Base-by-base conservation (phyloP, 2,797 vertebrate species). In the Iguana delicatissima region DNA sequence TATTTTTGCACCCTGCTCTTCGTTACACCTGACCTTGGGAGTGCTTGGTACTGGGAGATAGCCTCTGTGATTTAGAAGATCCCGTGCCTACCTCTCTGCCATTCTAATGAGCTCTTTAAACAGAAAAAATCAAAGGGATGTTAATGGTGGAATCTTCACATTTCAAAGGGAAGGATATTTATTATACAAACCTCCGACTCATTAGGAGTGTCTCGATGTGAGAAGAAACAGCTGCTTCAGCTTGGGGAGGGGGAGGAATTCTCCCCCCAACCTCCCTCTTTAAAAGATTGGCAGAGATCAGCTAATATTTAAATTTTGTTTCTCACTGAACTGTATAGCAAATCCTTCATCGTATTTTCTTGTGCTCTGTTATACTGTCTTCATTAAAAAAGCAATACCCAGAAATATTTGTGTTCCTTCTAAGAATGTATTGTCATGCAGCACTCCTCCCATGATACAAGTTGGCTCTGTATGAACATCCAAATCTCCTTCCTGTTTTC, bases 151-250 rank as follows among this genome's bases (percentile, higher is more conserved):
- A 93, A 96, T 96, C 96, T 95, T 95, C 92, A 94, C 94, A 95
- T 97, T 97, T 97, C 96, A 97, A 96, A 96, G 95, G 95, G 88
- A 84, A 95, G 92, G 91, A 7, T 96, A 95, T 96, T 96, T 96
- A 93, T 97, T 97, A 94, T 95, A 96, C 96, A 96, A 95, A 91
- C 93, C 93, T 96, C 95, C 95, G 93, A 77, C 96, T 97, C 95
- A 92, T 97, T 97, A 97, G 92, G 92, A 96, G 85, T 92, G 94
- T 94, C 94, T 96, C 93, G 92, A 94, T 94, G 96, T 85, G 88
- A 93, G 94, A 91, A 94, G 96, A 94, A 96, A 89, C 96, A 97
- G 95, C 95, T 97, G 96, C 42, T 93, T 96, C 94, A 93, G 95
- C 38, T 92, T 96, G 94, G 93, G 93, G 92, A 94, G 80, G 62